Base-by-base conservation (phyloP, 2,113 vertebrate genomes). In the Irena cyanogastra region DNA sequence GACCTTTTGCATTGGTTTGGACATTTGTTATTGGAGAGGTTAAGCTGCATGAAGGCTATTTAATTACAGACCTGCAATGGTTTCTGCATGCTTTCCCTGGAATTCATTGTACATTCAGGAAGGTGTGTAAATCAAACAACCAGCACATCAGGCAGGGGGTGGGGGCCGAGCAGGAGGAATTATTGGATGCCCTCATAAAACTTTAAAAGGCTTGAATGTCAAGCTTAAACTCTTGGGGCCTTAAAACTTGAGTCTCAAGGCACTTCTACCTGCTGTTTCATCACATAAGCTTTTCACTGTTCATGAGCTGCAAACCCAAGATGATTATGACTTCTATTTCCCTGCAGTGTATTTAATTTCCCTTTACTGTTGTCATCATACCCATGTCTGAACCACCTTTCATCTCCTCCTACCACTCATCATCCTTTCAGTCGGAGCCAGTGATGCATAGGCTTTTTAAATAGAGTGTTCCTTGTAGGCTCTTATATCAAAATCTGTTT, bases 401-500 rank as follows among this genome's bases (percentile, higher is more conserved):
- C 94, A 97, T 97, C 97, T 97, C 95, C 94, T 97, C 93, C 93
- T 85, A 96, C 96, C 96, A 97, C 94, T 97, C 97, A 97, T 96
- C 97, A 97, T 96, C 95, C 94, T 97, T 97, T 97, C 96, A 96
- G 94, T 92, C 87, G 63, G 54, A 96, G 95, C 89, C 95, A 94
- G 90, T 96, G 94, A 97, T 97, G 94, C 95, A 97, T 96, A 95
- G 92, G 90, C 96, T 96, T 97, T 96, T 97, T 93, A 97, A 97
- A 95, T 93, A 94, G 93, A 97, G 87, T 97, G 95, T 97, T 97
- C 97, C 97, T 97, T 96, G 96, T 96, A 95, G 95, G 94, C 95
- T 96, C 97, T 95, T 97, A 96, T 96, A 97, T 97, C 97, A 97
- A 97, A 96, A 97, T 97, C 97, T 97, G 93, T 96, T 97, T 97